Base-by-base conservation (phyloP, 2,888 invertebrate genomes). In the Cephus nigrinus region DNA sequence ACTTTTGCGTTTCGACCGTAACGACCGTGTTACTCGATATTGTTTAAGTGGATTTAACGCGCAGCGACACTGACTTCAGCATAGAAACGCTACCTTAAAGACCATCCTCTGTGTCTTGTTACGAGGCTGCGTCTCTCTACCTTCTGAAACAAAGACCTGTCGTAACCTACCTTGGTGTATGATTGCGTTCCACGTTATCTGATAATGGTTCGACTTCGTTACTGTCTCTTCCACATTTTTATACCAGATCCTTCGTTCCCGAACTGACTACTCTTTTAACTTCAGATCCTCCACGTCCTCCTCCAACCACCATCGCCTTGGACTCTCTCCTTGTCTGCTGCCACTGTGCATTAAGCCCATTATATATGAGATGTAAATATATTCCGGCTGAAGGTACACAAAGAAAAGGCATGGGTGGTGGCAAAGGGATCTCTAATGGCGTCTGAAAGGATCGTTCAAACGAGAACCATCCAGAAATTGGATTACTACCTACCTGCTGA, bases 311-410 rank as follows among this genome's bases (percentile, higher is more conserved):
- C 40, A 5, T 55, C 40, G 9, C 40, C 40, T 55, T 15, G 5
- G 15, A 40, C 5, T 23, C 15, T 40, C 0, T 5, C 5, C 15
- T 1, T 23, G 40, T 55, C 40, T 23, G 40, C 40, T 23, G 40
- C 40, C 23, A 12, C 40, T 68, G 75, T 68, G 69, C 75, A 32
- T 33, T 33, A 69, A 75, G 69, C 69, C 33, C 75, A 75, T 68
- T 33, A 34, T 55, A 75, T 55, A 75, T 68, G 69, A 75, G 31
- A 68, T 75, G 75, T 75, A 75, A 75, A 75, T 75, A 75, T 75
- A 68, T 75, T 34, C 33, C 15, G 34, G 30, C 30, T 68, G 68
- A 75, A 74, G 34, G 34, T 74, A 55, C n/a, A 30, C 35, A 74
- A 40, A 35, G 36, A 74, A 74, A 74, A 40, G 55, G 32, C 35